A percentile compares a stretch with the other conserved stretches of the same genome.
Evolutionary conservation across 1,140 invertebrate species (phyloP).

Genomic region (Yoshiicerus persimilis): DNA sequence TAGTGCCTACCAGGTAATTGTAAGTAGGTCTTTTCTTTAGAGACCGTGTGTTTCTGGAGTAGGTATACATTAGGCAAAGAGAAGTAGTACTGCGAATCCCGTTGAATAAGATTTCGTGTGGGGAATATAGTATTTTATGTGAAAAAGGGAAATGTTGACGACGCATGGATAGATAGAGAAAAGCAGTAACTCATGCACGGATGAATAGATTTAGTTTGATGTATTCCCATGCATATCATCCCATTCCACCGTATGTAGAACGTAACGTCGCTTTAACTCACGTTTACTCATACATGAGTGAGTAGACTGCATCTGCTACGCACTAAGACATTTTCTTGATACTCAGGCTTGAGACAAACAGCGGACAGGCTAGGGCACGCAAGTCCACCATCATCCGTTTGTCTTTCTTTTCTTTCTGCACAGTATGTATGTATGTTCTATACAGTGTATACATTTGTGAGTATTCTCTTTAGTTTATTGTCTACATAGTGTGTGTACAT

Average conservation of each 20-base stretch:
- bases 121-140: neutral
- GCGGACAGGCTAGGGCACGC: neutral
- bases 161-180: neutral
- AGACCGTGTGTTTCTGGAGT: no score
- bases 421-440: neutral
- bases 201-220: constrained; percentile 12
- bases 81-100: neutral
- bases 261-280: neutral
- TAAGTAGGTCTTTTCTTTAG: neutral
- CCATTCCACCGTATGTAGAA: neutral
- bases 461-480: no score
- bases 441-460: neutral
- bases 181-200: constrained; percentile 14
- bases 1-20: neutral
- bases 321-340: neutral
- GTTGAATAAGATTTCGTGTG: neutral
- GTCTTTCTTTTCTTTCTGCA: neutral
- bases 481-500: neutral
- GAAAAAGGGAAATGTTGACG: neutral
- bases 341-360: neutral
- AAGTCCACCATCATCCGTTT: neutral
- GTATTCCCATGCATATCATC: neutral
- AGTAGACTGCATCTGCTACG: neutral
- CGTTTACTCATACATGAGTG: neutral
- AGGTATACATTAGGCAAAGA: neutral